Evolutionary conservation across 2,797 vertebrate genomes (phyloP).

Genomic region (Fistularia tabacaria): DNA sequence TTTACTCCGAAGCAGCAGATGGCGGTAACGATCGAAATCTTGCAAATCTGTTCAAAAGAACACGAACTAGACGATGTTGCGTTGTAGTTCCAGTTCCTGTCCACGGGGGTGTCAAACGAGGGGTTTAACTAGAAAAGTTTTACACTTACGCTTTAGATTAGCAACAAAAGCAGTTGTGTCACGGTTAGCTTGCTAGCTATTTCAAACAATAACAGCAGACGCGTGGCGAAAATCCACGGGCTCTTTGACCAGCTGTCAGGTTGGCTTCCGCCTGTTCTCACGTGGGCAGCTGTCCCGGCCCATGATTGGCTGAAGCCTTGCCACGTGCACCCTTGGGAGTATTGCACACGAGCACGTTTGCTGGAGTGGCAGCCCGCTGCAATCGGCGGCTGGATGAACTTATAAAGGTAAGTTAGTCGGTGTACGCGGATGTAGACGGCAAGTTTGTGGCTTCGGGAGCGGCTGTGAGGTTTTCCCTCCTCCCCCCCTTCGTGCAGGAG

Average conservation of each 20-base stretch:
- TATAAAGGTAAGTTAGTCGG: slow-evolving; percentile 29
- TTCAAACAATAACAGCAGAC: background rate
- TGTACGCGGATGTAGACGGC: background rate
- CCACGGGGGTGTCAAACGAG: no score
- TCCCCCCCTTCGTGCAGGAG: no score
- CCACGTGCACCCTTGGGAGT: slow-evolving; percentile 63
- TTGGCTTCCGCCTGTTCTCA: background rate
- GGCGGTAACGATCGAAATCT: background rate
- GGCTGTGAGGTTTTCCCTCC: no score
- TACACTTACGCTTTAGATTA: no score
- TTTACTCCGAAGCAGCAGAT: background rate
- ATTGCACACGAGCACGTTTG: slow-evolving; percentile 19
- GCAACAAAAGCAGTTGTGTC: no score
- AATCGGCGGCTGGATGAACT: no score
- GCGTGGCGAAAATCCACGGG: background rate
- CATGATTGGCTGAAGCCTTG: slow-evolving; percentile 61
- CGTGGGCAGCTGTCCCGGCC: slow-evolving; percentile 42
- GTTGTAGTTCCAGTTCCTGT: no score
- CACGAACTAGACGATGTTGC: no score
- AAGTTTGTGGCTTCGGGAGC: no score
- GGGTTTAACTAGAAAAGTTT: no score
- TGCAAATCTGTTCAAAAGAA: no score
- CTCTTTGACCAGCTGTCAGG: background rate
- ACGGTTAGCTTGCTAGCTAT: background rate
- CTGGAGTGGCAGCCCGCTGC: slow-evolving; percentile 22